A percentile compares a stretch with the other conserved stretches of the same genome.
phyloP scores from a whole-genome alignment of 2,113 vertebrate species.

The Serilophus lunatus region DNA sequence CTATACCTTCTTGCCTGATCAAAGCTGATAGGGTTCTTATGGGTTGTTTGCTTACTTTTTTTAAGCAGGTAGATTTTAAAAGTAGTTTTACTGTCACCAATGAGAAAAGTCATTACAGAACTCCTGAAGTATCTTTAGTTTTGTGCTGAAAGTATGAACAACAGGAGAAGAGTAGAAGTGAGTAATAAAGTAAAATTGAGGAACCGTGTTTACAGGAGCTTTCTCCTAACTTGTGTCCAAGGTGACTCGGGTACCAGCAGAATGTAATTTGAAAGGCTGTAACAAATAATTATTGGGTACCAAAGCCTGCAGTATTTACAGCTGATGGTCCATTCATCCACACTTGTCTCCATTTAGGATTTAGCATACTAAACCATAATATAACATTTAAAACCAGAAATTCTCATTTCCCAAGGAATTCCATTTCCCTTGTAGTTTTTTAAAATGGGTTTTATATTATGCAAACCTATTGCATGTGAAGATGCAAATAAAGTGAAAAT shows the following conservation, averaged over 20 bases:
- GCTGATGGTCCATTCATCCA: not conserved
- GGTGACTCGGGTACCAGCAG: not conserved
- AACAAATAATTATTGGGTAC: not conserved
- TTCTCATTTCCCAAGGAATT: not conserved
- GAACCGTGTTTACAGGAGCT: not conserved
- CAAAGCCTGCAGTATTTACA: not conserved
- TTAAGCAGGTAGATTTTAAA: not conserved
- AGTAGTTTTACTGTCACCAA: not conserved
- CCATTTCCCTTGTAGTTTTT: not conserved
- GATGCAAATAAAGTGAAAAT: not conserved
- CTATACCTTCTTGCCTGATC: not conserved
- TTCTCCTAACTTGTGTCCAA: not conserved
- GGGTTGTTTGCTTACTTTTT: not conserved
- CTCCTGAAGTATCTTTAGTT: not conserved
- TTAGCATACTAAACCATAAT: not conserved
- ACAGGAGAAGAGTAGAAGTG: not conserved
- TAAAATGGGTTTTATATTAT: not conserved
- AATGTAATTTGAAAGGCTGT: fast-evolving
- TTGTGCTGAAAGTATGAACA: not conserved
- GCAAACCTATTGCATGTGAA: not conserved
- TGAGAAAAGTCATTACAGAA: not conserved
- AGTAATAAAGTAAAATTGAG: not conserved
- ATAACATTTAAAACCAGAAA: not conserved
- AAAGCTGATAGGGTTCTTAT: not conserved
- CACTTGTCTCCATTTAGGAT: not conserved